Conservation (phyloP, 2,888 invertebrate genomes). For the Eurytoma californica region DNA sequence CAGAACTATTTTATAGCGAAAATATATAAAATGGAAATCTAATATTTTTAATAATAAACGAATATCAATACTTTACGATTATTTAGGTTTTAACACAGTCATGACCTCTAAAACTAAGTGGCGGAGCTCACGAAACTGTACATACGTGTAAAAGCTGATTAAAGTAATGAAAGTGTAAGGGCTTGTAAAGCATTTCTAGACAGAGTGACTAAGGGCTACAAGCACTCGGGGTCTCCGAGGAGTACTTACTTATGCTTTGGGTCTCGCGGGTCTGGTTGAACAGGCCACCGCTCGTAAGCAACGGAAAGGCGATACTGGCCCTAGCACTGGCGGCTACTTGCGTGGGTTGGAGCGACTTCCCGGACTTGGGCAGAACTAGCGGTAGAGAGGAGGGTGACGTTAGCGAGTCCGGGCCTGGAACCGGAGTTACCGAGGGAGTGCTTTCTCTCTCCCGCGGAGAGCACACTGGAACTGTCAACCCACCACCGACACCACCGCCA, state of each 20-base stretch:
- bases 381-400: slow-evolving; percentile 71
- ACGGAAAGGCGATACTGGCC: slow-evolving; percentile 86
- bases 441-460: slow-evolving; percentile 71
- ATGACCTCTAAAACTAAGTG: too few relatives aligned
- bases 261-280: slow-evolving; percentile 75
- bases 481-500: slow-evolving; percentile 73
- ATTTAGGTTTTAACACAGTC: too few relatives aligned
- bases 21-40: too few relatives aligned
- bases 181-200: neutral
- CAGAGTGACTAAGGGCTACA: slow-evolving; percentile 1
- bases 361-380: slow-evolving; percentile 67
- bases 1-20: too few relatives aligned
- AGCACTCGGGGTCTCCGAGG: neutral
- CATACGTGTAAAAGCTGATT: neutral
- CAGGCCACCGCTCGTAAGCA: slow-evolving; percentile 78
- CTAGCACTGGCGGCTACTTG: slow-evolving; percentile 82
- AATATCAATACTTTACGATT: too few relatives aligned
- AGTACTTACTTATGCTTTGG: slow-evolving; percentile 71
- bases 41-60: too few relatives aligned
- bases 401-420: slow-evolving; percentile 71
- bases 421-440: slow-evolving; percentile 69
- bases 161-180: too few relatives aligned
- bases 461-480: slow-evolving; percentile 72
- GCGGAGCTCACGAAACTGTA: neutral
- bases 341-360: slow-evolving; percentile 71